Conservation (phyloP, 2,113 vertebrate genomes). For the Phyllopteryx taeniolatus region DNA sequence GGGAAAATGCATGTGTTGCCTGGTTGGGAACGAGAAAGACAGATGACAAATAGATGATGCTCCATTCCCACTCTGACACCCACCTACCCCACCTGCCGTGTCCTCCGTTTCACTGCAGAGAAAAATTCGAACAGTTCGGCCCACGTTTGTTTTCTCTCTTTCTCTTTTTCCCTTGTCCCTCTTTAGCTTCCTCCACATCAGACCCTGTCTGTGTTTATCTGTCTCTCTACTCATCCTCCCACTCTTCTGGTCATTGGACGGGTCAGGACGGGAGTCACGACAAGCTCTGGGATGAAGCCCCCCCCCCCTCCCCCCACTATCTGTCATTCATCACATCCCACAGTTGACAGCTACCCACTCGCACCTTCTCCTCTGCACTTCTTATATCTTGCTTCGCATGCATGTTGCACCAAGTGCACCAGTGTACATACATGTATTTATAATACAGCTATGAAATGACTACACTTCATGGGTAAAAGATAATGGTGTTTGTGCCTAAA, state of each 20-base stretch:
- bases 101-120: conserved; percentile 60
- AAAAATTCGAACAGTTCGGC: conserved; percentile 58
- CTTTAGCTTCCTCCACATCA: conserved; percentile 42
- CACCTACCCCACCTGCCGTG: conserved; percentile 67
- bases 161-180: conserved; percentile 23
- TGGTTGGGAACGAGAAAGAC: conserved; percentile 62
- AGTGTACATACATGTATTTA: neutral
- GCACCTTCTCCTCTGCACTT: conserved; percentile 56
- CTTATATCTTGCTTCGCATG: conserved; percentile 18
- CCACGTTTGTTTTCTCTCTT: conserved; percentile 31
- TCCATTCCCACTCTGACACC: conserved; percentile 71
- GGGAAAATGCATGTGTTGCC: conserved; percentile 61
- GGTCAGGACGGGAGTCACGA: conserved; percentile 61
- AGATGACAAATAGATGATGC: conserved; percentile 77
- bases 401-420: conserved; percentile 37
- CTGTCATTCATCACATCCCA: conserved; percentile 69
- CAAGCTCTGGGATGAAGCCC: conserved; percentile 42
- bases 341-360: conserved; percentile 67
- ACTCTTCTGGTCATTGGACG: conserved; percentile 53
- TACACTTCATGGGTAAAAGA: neutral
- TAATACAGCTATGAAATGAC: neutral
- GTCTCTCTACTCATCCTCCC: conserved; percentile 49
- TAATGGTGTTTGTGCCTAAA: conserved; percentile 2
- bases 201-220: conserved; percentile 48
- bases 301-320: conserved; percentile 14